Base-by-base conservation (phyloP, 2,888 invertebrate species). In the Anarsia innoxiella region DNA sequence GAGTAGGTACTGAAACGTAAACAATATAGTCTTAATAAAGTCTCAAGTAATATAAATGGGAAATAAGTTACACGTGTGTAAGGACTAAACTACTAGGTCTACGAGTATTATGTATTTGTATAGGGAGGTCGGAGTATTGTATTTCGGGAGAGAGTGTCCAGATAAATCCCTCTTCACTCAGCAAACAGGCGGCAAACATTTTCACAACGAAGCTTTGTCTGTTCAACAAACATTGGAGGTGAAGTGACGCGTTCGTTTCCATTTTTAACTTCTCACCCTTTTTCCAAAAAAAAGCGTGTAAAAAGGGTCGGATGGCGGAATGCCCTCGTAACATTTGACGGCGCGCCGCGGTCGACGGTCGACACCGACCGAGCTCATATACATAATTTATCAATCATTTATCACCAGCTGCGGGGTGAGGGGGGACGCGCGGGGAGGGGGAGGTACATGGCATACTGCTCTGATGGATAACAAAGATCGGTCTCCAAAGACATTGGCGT, bases 301-400 rank as follows among this genome's bases (percentile, higher is more conserved):
- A 33, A 26, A 33, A 26, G 26, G 33, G 26, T 13, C 2, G 23
- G 23, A 32, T 23, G 23, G 23, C 5, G 19, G n/a, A n/a, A n/a
- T n/a, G n/a, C 25, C 10, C 26, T 26, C 25, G 25, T 32, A 33
- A 26, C 26, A 9, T 26, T 32, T 23, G 23, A 23, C 19, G n/a
- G n/a, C n/a, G n/a, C n/a, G n/a, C n/a, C 19, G 26, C 26, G 13
- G 10, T 12, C 33, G 25, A 26, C 23, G 33, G 25, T 19, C 11
- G 23, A 32, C 32, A 13, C 23, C 13, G 23, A 36, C 37, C 40
- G 35, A n/a, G n/a, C 41, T 45, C 53, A 59, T 58, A 59, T 57
- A 64, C 65, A 68, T 70, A 66, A 65, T 67, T 67, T 67, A 73
- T 66, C 63, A 67, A 65, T 66, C 64, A 67, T 65, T 66, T 65